Evolutionary conservation across 2,888 invertebrate species (phyloP), one percentile per base, ranked within the genome.

Genomic region (Drosophila kuntzei): DNA sequence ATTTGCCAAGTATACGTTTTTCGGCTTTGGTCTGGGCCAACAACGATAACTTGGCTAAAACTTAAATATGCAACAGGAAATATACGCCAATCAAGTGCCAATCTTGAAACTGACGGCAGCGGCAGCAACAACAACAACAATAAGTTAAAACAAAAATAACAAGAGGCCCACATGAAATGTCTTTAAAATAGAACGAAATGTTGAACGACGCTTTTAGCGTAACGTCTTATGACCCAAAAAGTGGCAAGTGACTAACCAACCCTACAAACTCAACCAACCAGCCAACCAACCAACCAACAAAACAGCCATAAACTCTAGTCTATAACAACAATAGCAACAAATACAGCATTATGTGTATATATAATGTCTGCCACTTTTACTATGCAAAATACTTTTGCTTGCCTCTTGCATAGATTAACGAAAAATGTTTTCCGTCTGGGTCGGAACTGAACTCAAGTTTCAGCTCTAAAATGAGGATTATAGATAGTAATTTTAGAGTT

Each of bases 51-150:
- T 71, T 62, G 75, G 75, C 82, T 68, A 64, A 81, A 82, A 86
- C 81, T 90, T 89, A 90, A 91, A 89, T 90, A 91, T 90, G 81
- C 90, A 91, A 87, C 90, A 89, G 91, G 90, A 90, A 90, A 89
- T 90, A 83, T 88, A 88, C 87, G 91, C 90, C 90, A 90, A 91
- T 90, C 90, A 90, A 90, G 81, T 89, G 90, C 90, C 90, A 90
- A 90, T 91, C 90, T 89, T 62, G 71, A 75, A 70, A 64, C 81
- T 84, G 90, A 87, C 89, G 80, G 79, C 81, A 71, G 44, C 65
- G 61, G 65, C 43, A 50, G 41, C 59, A 61, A 14, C 46, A 44
- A 61, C 32, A 63, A 41, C 65, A 67, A 55, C 64, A 47, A 51
- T 37, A 16, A 34, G 46, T 34, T 32, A n/a, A 44, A 47, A 58